Percentiles rank a stretch among this genome's conserved stretches.
These are phyloP conservation scores for Mesembrinibis cayennensis DNA, from an alignment of 2,113 vertebrate genomes.

Conservation along the genomic window DNA sequence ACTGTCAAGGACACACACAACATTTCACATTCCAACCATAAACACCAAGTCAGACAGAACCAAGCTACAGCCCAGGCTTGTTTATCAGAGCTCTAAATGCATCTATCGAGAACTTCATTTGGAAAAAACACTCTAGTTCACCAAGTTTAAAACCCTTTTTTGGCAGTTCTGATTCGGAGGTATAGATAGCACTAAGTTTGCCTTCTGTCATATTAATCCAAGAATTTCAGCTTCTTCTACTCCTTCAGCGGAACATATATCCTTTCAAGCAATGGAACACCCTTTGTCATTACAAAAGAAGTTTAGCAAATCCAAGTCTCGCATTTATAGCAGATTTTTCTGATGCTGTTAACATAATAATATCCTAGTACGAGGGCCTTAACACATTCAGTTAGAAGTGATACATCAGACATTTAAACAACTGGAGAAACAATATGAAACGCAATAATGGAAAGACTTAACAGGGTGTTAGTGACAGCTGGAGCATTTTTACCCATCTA, in stretches of 20 bases:
- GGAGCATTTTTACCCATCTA: neutral
- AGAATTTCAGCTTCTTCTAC: neutral
- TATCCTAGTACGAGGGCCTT: neutral
- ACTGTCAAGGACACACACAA: neutral
- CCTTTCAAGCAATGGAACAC: neutral
- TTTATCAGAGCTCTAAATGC: neutral
- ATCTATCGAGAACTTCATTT: neutral
- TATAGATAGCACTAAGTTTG: neutral
- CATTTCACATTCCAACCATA: neutral
- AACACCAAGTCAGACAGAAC: neutral
- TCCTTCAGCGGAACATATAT: neutral
- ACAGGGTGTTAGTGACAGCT: neutral
- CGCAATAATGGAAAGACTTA: neutral
- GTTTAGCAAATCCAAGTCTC: neutral
- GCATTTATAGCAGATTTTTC: neutral
- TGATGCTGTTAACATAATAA: neutral
- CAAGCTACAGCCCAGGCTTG: neutral
- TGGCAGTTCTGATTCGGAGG: neutral
- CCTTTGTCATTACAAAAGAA: neutral
- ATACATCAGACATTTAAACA: neutral
- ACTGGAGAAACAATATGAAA: neutral
- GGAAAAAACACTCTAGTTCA: neutral
- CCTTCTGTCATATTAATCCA: neutral
- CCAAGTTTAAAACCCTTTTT: neutral
- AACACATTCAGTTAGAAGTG: neutral